Percentiles rank a stretch among this genome's conserved stretches.
Evolutionary conservation across 2,113 vertebrate species (phyloP).

Genomic region (Barbus barbus): DNA sequence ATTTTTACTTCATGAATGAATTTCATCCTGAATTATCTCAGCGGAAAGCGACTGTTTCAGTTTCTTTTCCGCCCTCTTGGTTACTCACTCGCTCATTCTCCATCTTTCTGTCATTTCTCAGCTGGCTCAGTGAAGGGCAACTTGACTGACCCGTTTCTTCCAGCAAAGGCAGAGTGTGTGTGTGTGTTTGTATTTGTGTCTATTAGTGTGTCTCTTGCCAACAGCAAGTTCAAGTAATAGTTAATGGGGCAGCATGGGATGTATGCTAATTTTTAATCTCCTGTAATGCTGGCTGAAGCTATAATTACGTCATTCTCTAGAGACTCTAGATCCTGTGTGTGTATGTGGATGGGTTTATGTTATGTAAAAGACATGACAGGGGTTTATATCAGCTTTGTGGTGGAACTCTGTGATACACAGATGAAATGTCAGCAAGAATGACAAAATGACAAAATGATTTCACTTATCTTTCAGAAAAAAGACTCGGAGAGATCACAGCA

Average conservation of each 20-base stretch:
- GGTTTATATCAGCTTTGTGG: slow-evolving; percentile 36
- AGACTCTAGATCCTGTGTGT: slow-evolving; percentile 2
- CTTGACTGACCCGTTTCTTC: slow-evolving; percentile 46
- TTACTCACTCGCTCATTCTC: background rate
- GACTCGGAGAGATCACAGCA: slow-evolving; percentile 6
- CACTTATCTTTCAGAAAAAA: slow-evolving; percentile 20
- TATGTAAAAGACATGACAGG: slow-evolving; percentile 44
- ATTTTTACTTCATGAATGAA: slow-evolving; percentile 56
- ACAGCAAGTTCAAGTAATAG: slow-evolving; percentile 8
- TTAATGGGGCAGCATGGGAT: slow-evolving; percentile 56
- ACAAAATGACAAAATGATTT: slow-evolving; percentile 45
- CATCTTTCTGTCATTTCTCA: slow-evolving; percentile 17
- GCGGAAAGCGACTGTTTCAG: background rate
- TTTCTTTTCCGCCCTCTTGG: background rate
- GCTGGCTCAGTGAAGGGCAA: slow-evolving; percentile 30
- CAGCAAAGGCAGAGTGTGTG: slow-evolving; percentile 37
- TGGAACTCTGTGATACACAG: slow-evolving; percentile 40
- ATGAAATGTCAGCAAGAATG: slow-evolving; percentile 45
- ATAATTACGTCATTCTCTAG: slow-evolving; percentile 36
- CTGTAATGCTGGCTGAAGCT: slow-evolving; percentile 15
- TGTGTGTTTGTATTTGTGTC: background rate
- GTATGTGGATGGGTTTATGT: background rate
- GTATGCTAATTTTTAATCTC: slow-evolving; percentile 39
- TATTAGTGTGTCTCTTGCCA: slow-evolving; percentile 5
- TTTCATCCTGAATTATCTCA: slow-evolving; percentile 43